Base-by-base conservation (phyloP, 2,113 vertebrate species). In the Mesocricetus auratus region DNA sequence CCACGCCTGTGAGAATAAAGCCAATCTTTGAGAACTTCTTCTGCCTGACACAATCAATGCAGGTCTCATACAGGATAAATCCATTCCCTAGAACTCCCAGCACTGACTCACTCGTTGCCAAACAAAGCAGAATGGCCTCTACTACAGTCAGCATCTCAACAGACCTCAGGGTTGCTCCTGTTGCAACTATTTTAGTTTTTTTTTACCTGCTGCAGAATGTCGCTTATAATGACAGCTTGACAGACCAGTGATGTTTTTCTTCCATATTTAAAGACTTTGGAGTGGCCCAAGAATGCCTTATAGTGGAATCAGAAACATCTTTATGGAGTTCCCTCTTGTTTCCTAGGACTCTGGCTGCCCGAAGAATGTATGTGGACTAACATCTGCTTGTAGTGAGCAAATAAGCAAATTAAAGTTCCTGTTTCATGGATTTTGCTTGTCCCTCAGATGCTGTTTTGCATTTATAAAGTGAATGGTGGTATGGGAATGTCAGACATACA, bases 341-440 rank as follows among this genome's bases (percentile, higher is more conserved):
- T 26, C 85, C 4, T 62, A 58, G n/a, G 79, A 50, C 33, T 60
- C 8, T 21, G 24, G 19, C 45, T 24, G 3, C 60, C 66, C 73
- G 75, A 17, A 71, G 36, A 82, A 82, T 53, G 5, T 17, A 2
- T 42, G 2, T 13, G 75, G 3, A 29, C 24, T 39, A 39, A 66
- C 58, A 19, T 12, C 5, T 29, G 26, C 2, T 21, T 78, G 13
- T 1, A 47, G 69, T 96, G 96, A 94, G 96, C 93, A 91, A 95
- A 95, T 26, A 94, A 92, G 91, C 86, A 97, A 97, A 96, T 96
- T 15, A 47, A 91, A 33, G 31, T 89, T 94, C 90, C 1, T 86
- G 9, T 89, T 96, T 94, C 83, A 71, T 77, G 89, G 36, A 68
- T 96, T 82, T 95, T 45, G 60, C 66, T 77, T 89, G 42, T 75